phyloP scores from a whole-genome alignment of 2,888 invertebrate species.

The Omphaloscelis lunosa region DNA sequence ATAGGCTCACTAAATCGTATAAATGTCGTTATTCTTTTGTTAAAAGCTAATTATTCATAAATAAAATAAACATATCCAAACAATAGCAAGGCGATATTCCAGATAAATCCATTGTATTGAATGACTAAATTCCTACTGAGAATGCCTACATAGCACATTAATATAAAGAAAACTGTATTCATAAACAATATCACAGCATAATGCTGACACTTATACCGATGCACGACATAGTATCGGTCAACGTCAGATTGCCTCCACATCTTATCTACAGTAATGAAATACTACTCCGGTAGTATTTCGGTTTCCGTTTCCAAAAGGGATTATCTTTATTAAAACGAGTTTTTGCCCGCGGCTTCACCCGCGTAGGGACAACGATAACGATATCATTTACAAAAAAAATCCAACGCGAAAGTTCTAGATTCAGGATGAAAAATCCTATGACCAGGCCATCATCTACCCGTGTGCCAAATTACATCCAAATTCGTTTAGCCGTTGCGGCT shows the following conservation, averaged over 20 bases:
- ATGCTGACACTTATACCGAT: not conserved
- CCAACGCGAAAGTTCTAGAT: not conserved
- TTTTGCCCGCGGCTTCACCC: not conserved
- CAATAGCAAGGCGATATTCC: conserved; percentile 5
- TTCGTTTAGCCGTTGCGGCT: not conserved
- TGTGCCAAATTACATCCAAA: not conserved
- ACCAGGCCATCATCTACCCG: not conserved
- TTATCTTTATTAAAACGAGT: not conserved
- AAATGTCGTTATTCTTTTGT: conserved; percentile 23
- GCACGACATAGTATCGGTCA: not conserved
- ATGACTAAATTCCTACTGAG: not conserved
- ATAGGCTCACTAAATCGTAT: not conserved
- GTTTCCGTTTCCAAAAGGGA: not conserved
- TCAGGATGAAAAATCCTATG: not conserved
- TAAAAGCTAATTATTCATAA: conserved; percentile 5
- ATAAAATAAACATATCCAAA: conserved; percentile 10
- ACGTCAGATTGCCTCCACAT: not conserved
- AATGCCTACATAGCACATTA: not conserved
- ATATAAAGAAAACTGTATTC: not conserved
- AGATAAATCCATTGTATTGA: not conserved
- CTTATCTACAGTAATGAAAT: not conserved
- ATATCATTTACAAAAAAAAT: not conserved
- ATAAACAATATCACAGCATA: not conserved
- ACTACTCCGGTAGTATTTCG: not conserved
- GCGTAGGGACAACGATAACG: not conserved